Evolutionary conservation across 1,140 invertebrate genomes (phyloP), one percentile per base, ranked within the genome.

Genomic region (Lepidurus arcticus): DNA sequence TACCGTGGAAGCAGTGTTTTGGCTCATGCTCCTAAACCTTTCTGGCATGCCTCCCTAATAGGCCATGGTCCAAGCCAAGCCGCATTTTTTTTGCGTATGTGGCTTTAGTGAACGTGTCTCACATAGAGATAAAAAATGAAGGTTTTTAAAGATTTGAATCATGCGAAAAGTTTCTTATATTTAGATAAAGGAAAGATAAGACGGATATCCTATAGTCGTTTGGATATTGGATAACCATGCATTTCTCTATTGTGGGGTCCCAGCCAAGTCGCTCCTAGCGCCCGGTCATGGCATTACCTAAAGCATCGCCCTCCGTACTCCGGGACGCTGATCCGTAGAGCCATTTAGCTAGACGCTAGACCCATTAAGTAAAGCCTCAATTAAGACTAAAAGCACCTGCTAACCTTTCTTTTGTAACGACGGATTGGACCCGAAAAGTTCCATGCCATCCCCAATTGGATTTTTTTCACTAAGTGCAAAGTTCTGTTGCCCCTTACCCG

Each of bases 321-420:
- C 1, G 21, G 53, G 8, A 13, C 21, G 53, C 53, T 13, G 13
- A 65, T 13, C 9, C 16, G 13, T 65, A 7, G 13, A 21, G 53
- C 53, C 8, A 16, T 65, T n/a, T 65, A 34, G 34, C 34, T 34
- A 34, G 34, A 34, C 34, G 34, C 34, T 34, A 65, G 53, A 21
- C 13, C 53, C 53, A 65, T 65, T 65, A 65, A 65, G 53, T 21
- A 65, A 21, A n/a, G 16, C 53, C 21, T 65, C 53, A 65, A 65
- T 65, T 65, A 65, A 65, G 53, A 9, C 53, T 65, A 65, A 65
- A 65, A 65, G 53, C 53, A 65, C 53, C 9, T 65, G 53, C 53
- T 65, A 65, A 16, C 16, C 21, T 21, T 65, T 65, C 16, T 13
- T 65, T 65, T 21, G 53, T 13, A 65, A 65, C 53, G 53, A 13